Evolutionary conservation across 2,797 vertebrate species (phyloP).

Genomic region (Pteronotus mesoamericanus): DNA sequence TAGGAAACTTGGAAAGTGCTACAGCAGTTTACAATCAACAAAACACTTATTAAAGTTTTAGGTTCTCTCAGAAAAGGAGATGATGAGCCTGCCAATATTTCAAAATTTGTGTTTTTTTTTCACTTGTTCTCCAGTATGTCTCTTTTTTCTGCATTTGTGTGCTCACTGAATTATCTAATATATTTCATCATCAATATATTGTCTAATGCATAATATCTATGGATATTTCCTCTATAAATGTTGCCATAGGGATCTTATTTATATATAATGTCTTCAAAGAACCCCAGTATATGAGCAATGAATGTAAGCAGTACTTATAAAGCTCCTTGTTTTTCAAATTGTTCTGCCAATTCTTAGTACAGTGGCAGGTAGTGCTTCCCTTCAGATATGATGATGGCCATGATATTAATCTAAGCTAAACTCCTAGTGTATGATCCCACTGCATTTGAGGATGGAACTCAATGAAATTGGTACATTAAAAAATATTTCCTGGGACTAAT

Average conservation of each 20-base stretch:
- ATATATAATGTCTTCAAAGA: neutral
- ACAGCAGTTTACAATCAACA: neutral
- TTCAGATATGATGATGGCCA: too few species aligned
- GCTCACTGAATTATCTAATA: neutral
- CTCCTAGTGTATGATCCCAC: neutral
- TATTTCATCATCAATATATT: neutral
- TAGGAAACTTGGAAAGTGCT: neutral
- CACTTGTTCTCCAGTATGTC: neutral
- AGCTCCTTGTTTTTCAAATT: neutral
- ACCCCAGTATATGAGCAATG: neutral
- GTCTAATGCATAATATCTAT: neutral
- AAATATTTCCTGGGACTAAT: neutral
- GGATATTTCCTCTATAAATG: neutral
- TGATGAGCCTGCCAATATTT: neutral
- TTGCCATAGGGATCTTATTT: neutral
- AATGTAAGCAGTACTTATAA: neutral
- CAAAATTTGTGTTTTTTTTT: neutral
- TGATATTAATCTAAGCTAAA: neutral
- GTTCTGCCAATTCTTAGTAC: neutral
- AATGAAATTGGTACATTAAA: neutral
- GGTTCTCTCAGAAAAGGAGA: neutral
- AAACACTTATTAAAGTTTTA: neutral
- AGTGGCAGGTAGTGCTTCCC: fast-evolving
- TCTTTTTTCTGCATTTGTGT: neutral
- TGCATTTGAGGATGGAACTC: neutral